Conservation (phyloP, 2,888 invertebrate species). For the Eucriotettix oculatus region DNA sequence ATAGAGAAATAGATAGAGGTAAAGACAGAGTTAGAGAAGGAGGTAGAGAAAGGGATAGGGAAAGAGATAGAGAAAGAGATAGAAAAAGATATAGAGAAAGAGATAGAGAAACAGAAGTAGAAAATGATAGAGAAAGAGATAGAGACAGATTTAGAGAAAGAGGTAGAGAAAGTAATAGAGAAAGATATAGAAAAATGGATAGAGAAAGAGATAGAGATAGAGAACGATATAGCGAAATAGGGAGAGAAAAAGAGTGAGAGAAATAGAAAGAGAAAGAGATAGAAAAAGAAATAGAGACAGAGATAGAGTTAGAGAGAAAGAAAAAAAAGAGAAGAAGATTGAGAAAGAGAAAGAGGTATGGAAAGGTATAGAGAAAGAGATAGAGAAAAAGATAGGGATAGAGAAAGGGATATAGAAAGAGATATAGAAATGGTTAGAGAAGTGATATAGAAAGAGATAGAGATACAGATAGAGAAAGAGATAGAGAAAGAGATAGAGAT, state of each 20-base stretch:
- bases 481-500: too few species aligned
- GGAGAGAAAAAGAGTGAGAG: not conserved
- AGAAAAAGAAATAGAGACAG: too few species aligned
- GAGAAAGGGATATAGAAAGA: too few species aligned
- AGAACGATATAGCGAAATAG: not conserved
- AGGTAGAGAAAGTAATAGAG: too few species aligned
- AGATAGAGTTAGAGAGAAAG: not conserved
- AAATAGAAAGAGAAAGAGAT: not conserved
- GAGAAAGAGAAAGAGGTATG: not conserved
- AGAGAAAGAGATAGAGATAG: not conserved
- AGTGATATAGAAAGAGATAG: too few species aligned
- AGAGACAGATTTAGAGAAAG: too few species aligned
- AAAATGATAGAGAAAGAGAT: not conserved
- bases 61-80: not conserved
- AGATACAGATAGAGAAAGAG: too few species aligned
- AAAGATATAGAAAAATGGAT: not conserved
- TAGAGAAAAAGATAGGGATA: too few species aligned
- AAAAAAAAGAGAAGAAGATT: not conserved
- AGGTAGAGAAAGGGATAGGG: not conserved
- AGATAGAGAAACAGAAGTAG: not conserved
- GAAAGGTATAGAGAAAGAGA: not conserved
- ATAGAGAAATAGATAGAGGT: too few species aligned
- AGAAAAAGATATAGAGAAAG: too few species aligned
- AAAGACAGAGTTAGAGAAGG: not conserved
- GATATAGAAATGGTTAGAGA: too few species aligned